Evolutionary conservation across 2,888 invertebrate species (phyloP).

Genomic region (Eudemis profundana): DNA sequence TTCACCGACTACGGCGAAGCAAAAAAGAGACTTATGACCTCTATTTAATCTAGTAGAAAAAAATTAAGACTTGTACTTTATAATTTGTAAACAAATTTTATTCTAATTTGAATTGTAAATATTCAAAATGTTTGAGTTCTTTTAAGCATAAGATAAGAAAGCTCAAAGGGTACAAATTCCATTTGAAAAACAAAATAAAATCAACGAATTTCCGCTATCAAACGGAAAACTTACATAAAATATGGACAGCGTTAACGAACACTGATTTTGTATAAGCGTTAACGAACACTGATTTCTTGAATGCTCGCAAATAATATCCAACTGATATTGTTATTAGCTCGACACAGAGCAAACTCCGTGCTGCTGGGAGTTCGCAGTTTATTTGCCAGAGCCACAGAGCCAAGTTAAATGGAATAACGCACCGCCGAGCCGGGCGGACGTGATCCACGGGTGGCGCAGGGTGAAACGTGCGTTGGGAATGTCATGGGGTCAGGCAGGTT

Average conservation of each 20-base stretch:
- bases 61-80: no score
- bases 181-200: background rate
- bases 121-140: no score
- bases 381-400: slow-evolving; percentile 29
- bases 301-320: background rate
- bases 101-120: no score
- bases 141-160: no score
- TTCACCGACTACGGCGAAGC: no score
- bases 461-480: background rate
- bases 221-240: background rate
- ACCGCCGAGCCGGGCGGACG: slow-evolving; percentile 21
- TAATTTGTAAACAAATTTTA: no score
- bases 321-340: slow-evolving; percentile 10
- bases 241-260: background rate
- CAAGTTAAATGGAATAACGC: slow-evolving; percentile 40
- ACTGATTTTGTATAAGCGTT: background rate
- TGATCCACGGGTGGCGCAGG: slow-evolving; percentile 7
- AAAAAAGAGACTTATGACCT: no score
- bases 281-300: background rate
- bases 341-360: slow-evolving; percentile 3
- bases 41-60: no score
- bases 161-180: no score
- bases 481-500: background rate
- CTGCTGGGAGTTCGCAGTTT: slow-evolving; percentile 19
- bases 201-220: background rate